These are phyloP conservation scores for Drosophila lini DNA, from an alignment of 1,140 invertebrate species.

Conservation along the genomic window DNA sequence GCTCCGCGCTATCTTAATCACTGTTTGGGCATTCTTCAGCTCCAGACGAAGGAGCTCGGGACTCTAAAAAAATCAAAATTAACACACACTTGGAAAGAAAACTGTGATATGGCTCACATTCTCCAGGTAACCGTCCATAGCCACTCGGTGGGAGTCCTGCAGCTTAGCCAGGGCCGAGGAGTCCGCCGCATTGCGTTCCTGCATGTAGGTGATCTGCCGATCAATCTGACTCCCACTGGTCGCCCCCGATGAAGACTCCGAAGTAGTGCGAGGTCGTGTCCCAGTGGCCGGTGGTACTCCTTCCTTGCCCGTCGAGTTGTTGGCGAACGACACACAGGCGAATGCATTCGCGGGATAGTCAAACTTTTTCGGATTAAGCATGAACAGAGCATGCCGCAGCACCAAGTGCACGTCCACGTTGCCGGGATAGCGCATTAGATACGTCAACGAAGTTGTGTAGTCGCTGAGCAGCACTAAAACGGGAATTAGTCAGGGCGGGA, in stretches of 20 bases:
- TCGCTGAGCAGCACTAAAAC: constrained; percentile 87
- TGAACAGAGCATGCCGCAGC: constrained; percentile 87
- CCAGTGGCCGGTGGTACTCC: constrained; percentile 5
- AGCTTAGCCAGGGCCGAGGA: constrained; percentile 62
- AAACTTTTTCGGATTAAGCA: constrained; percentile 86
- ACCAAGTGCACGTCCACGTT: constrained; percentile 88
- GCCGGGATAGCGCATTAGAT: constrained; percentile 89
- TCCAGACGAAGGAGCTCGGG: constrained; percentile 82
- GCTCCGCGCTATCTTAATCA: constrained; percentile 82
- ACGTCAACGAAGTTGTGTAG: constrained; percentile 87
- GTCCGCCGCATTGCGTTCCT: constrained; percentile 66
- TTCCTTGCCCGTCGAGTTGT: constrained; percentile 3
- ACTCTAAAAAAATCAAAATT: constrained; percentile 58
- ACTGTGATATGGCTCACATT: constrained; percentile 49
- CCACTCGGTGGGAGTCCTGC: constrained; percentile 51
- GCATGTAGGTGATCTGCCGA: constrained; percentile 68
- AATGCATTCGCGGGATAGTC: constrained; percentile 78
- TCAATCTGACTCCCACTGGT: constrained; percentile 52
- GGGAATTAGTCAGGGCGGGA: not conserved
- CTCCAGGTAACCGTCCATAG: constrained; percentile 74
- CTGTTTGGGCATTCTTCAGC: constrained; percentile 83
- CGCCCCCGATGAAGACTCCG: constrained; percentile 35
- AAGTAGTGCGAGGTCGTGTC: constrained; percentile 40
- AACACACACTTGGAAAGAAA: not conserved
- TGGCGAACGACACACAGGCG: constrained; percentile 63